Evolutionary conservation across 2,113 vertebrate genomes (phyloP).

Genomic region (Gallinago jamesoni): DNA sequence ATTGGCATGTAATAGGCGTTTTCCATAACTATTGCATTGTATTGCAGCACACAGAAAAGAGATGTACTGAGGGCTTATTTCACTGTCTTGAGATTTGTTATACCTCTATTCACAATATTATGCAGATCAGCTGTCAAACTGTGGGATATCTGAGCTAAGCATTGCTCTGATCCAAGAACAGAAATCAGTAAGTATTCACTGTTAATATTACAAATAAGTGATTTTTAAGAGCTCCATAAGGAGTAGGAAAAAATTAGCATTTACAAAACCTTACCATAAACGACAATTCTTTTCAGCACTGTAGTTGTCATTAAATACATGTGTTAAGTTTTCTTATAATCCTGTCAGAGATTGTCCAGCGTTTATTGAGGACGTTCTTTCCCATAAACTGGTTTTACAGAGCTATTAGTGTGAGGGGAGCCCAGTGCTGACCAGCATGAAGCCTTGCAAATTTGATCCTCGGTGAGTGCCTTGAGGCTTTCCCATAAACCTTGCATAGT

Average conservation of each 20-base stretch:
- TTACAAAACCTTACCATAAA: not conserved
- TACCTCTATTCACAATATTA: not conserved
- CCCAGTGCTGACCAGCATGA: not conserved
- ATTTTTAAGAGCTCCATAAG: not conserved
- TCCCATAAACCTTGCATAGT: not conserved
- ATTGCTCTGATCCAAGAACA: not conserved
- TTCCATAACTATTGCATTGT: not conserved
- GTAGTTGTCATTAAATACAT: not conserved
- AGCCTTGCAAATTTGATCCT: not conserved
- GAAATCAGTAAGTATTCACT: not conserved
- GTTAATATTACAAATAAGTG: not conserved
- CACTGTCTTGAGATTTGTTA: not conserved
- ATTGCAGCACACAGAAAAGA: not conserved
- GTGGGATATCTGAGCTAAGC: not conserved
- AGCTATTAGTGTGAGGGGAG: not conserved
- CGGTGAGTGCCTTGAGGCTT: not conserved
- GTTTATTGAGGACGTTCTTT: not conserved
- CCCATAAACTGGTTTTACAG: not conserved
- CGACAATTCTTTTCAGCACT: not conserved
- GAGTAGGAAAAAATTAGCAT: not conserved
- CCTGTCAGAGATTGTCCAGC: not conserved
- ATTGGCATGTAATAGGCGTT: not conserved
- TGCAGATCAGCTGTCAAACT: conserved; percentile 33
- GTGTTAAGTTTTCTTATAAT: not conserved
- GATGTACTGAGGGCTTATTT: not conserved